A percentile compares a stretch with the other conserved stretches of the same genome.
These are phyloP conservation scores for Tinamus guttatus DNA, from an alignment of 2,113 vertebrate genomes.

Conservation along the genomic window DNA sequence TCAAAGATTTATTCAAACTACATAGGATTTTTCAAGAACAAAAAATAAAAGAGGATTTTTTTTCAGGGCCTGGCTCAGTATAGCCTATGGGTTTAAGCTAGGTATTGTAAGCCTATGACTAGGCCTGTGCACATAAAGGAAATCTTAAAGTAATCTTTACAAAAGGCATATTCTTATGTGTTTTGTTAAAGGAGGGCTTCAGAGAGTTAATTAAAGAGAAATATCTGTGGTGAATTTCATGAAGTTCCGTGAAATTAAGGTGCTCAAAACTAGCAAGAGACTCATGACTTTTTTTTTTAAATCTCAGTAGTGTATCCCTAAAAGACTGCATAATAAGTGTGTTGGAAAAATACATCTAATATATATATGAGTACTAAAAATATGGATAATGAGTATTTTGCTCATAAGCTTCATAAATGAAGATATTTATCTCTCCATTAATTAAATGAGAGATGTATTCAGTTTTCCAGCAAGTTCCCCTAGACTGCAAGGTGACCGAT, in stretches of 20 bases:
- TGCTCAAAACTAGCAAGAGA: background rate
- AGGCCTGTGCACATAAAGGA: background rate
- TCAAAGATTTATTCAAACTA: constrained; percentile 53
- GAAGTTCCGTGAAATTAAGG: background rate
- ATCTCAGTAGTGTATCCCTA: background rate
- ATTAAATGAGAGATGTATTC: background rate
- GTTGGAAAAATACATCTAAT: rapidly evolving
- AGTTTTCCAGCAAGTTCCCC: background rate
- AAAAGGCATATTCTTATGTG: background rate
- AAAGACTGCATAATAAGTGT: background rate
- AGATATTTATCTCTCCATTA: background rate
- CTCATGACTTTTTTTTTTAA: background rate
- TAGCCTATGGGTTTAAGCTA: background rate
- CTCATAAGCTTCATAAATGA: background rate
- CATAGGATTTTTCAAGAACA: background rate
- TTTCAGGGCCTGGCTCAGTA: background rate
- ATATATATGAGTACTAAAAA: too few relatives aligned
- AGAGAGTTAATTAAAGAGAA: background rate
- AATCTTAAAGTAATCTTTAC: background rate
- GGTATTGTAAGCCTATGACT: background rate
- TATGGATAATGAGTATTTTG: background rate
- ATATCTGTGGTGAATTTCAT: background rate
- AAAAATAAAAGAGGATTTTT: background rate
- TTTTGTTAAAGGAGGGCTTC: background rate
- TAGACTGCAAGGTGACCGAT: constrained; percentile 15